Evolutionary conservation across 2,797 vertebrate genomes (phyloP).

Genomic region (Erithacus rubecula): DNA sequence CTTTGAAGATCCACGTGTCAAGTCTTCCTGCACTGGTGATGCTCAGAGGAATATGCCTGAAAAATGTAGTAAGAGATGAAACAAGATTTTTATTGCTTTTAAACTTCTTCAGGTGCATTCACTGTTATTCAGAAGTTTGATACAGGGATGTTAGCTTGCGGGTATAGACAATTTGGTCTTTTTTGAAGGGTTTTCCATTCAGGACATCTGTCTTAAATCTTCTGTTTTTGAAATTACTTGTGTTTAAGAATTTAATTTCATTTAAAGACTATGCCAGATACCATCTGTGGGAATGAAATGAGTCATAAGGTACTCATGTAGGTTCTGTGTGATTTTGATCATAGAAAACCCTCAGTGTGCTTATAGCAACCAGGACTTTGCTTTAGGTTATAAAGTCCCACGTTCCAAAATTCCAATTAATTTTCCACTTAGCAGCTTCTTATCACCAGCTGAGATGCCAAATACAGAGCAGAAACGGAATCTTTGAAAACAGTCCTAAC

Average conservation of each 20-base stretch:
- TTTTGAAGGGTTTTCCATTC: background rate
- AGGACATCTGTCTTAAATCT: background rate
- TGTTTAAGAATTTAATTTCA: background rate
- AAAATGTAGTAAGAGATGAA: background rate
- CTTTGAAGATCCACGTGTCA: background rate
- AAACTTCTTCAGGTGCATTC: background rate
- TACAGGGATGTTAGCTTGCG: background rate
- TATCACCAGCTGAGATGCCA: background rate
- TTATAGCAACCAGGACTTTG: background rate
- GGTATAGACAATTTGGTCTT: background rate
- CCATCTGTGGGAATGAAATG: background rate
- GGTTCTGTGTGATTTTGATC: background rate
- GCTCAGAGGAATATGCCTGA: background rate
- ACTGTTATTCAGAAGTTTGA: background rate
- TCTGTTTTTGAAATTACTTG: background rate
- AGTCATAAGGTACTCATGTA: background rate
- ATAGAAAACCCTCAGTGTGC: background rate
- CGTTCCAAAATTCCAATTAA: background rate
- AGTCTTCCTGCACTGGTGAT: background rate
- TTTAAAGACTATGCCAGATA: background rate
- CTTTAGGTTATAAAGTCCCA: background rate
- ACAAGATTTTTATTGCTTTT: background rate
- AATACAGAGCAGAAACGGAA: background rate
- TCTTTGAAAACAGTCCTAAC: background rate
- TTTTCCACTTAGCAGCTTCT: background rate